Evolutionary conservation across 2,113 vertebrate species (phyloP), one percentile per base, ranked within the genome.

Genomic region (Felis chaus): DNA sequence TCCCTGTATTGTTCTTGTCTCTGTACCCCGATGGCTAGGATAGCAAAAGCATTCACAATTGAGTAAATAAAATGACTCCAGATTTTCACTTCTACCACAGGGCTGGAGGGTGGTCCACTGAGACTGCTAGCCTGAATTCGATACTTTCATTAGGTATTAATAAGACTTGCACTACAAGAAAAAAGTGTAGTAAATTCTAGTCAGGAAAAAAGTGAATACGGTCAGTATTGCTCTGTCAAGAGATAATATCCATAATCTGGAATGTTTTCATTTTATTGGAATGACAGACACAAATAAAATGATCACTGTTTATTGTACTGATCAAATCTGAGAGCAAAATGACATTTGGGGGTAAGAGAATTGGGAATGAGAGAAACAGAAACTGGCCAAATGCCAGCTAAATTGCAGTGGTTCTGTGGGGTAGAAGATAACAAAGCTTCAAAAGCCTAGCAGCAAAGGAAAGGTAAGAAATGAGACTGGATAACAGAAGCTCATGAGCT

Each of bases 321-420:
- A 87, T 92, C 29, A 69, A 89, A 95, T 87, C 68, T 83, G 53
- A 96, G 55, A 89, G 73, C 50, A 80, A 88, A 83, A 63, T 93
- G 85, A 74, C 36, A 79, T 84, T 90, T 93, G n/a, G 25, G 61
- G 0, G 16, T 69, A 94, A 86, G 41, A 90, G 33, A 90, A 94
- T 65, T 31, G 21, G 61, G 16, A 83, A 66, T 36, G 41, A 95
- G 31, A 79, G 74, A 93, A 82, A 71, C 14, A 87, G 66, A 91
- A 95, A 69, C 5, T 50, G 39, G 50, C 50, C 18, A 91, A 91
- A 87, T 61, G 48, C 29, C 55, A 84, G 63, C 18, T 81, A 61
- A 78, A 84, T n/a, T 76, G 61, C 23, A 90, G 31, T 53, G 71
- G 48, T 50, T 94, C 41, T 84, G 13, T 84, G 41, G 8, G 57